phyloP scores from a whole-genome alignment of 2,888 invertebrate species.

The Epiblema foenella region DNA sequence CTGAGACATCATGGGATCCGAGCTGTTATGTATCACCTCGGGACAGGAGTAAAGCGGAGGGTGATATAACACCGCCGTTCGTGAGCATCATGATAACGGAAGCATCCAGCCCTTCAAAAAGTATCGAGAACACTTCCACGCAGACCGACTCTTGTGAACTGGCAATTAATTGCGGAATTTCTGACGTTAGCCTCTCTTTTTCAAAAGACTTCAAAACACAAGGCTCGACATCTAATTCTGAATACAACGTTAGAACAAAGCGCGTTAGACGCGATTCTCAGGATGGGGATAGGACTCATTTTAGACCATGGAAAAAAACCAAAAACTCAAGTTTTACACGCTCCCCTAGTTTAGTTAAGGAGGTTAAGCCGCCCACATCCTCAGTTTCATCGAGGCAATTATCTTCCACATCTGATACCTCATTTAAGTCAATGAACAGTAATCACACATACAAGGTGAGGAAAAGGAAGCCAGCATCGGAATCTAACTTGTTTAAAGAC shows the following conservation, averaged over 20 bases:
- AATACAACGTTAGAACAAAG: slow-evolving; percentile 61
- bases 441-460: slow-evolving; percentile 71
- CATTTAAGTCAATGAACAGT: slow-evolving; percentile 75
- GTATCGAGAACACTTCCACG: slow-evolving; percentile 60
- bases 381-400: slow-evolving; percentile 57
- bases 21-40: slow-evolving; percentile 58
- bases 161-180: slow-evolving; percentile 56
- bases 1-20: slow-evolving; percentile 72
- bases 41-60: slow-evolving; percentile 58
- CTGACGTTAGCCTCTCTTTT: slow-evolving; percentile 67
- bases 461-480: slow-evolving; percentile 72
- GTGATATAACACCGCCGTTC: slow-evolving; percentile 66
- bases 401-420: slow-evolving; percentile 70
- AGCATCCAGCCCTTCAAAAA: slow-evolving; percentile 55
- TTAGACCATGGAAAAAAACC: slow-evolving; percentile 68
- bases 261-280: slow-evolving; percentile 65
- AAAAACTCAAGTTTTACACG: slow-evolving; percentile 67
- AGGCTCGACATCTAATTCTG: slow-evolving; percentile 60
- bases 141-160: slow-evolving; percentile 65
- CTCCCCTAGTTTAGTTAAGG: slow-evolving; percentile 59
- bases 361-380: slow-evolving; percentile 53
- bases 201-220: slow-evolving; percentile 63
- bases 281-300: slow-evolving; percentile 58
- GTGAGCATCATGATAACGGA: slow-evolving; percentile 66
- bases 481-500: slow-evolving; percentile 69